Evolutionary conservation across 2,888 invertebrate species (phyloP).

Genomic region (Lymantria monacha): DNA sequence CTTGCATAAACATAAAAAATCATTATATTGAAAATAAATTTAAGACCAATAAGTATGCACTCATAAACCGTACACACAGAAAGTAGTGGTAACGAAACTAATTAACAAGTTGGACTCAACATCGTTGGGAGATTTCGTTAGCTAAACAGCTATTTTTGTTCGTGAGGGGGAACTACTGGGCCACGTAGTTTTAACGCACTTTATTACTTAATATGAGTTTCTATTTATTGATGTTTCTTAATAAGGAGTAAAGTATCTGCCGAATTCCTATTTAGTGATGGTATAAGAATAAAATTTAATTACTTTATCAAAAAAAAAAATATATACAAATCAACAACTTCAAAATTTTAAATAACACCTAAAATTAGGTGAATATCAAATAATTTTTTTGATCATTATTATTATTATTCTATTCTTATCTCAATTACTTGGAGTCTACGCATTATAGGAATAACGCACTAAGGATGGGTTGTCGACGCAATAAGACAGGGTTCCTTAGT

Average conservation of each 20-base stretch:
- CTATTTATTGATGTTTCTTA: conserved; percentile 7
- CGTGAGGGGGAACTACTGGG: conserved; percentile 24
- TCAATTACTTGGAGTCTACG: too few relatives aligned
- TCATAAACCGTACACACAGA: conserved; percentile 38
- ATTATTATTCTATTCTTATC: too few relatives aligned
- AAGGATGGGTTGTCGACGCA: too few relatives aligned
- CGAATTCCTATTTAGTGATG: conserved; percentile 5
- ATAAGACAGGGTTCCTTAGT: too few relatives aligned
- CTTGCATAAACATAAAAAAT: too few relatives aligned
- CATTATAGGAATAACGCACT: too few relatives aligned
- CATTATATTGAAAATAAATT: background rate
- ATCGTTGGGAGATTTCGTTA: conserved; percentile 57
- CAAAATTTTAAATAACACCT: too few relatives aligned
- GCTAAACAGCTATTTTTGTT: conserved; percentile 59
- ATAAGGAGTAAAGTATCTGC: background rate
- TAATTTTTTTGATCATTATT: too few relatives aligned
- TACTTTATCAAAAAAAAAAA: too few relatives aligned
- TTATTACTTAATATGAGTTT: conserved; percentile 13
- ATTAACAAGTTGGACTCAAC: conserved; percentile 63
- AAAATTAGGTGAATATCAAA: too few relatives aligned
- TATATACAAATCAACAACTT: too few relatives aligned
- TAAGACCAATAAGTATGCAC: background rate
- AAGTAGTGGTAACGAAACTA: conserved; percentile 66
- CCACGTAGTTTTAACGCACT: conserved; percentile 31
- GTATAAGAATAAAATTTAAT: too few relatives aligned